Evolutionary conservation across 2,888 invertebrate genomes (phyloP).

Genomic region (Stenodema calcarata): DNA sequence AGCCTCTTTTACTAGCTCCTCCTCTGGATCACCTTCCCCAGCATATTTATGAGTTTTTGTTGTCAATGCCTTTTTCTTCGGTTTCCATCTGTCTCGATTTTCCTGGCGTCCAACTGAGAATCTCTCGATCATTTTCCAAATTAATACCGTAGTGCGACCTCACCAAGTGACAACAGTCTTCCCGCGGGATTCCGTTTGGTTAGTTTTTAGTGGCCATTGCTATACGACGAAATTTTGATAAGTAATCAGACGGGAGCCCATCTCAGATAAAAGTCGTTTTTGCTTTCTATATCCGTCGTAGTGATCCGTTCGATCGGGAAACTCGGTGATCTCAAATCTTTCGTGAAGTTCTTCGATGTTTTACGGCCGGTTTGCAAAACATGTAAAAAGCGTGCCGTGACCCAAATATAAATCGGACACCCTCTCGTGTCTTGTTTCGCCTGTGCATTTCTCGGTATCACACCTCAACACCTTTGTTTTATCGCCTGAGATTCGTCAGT

Average conservation of each 20-base stretch:
- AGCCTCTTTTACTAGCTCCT: not conserved
- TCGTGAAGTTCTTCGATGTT: not conserved
- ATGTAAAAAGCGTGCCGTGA: constrained; percentile 39
- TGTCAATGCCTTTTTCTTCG: not conserved
- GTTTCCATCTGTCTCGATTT: constrained; percentile 4
- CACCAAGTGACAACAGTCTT: not conserved
- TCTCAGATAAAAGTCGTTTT: constrained; percentile 28
- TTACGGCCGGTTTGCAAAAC: not conserved
- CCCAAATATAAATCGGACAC: constrained; percentile 36
- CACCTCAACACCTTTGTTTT: not conserved
- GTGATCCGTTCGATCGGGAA: not conserved
- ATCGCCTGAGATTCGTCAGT: not conserved
- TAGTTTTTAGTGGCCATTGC: constrained; percentile 40
- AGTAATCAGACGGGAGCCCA: constrained; percentile 34
- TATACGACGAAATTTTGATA: constrained; percentile 34
- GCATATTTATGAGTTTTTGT: constrained; percentile 25
- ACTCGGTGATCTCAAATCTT: not conserved
- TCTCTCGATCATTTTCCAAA: not conserved
- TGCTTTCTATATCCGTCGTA: not conserved
- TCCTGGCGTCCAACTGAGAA: not conserved
- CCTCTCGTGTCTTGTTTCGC: not conserved
- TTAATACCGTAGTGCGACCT: not conserved
- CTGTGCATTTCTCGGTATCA: not conserved
- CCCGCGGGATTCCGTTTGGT: constrained; percentile 8
- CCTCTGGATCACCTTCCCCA: constrained; percentile 3